A percentile compares a stretch with the other conserved stretches of the same genome.
Evolutionary conservation across 2,113 vertebrate genomes (phyloP).

Genomic region (Petrocephalus zakoni): DNA sequence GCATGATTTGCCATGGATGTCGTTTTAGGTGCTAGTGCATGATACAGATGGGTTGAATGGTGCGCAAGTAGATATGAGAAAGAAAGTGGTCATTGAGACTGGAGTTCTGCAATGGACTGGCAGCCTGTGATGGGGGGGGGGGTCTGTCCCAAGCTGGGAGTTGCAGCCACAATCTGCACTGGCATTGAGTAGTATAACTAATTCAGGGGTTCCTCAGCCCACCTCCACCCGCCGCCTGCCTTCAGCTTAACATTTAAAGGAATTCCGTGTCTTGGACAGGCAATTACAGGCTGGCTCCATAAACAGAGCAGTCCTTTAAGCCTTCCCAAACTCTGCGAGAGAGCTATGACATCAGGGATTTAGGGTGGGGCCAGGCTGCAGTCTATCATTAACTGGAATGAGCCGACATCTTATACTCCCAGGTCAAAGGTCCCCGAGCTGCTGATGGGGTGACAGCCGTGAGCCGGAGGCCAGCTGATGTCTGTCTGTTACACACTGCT

Average conservation of each 20-base stretch:
- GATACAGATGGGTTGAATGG: neutral
- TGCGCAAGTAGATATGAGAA: neutral
- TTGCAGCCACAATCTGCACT: constrained; percentile 55
- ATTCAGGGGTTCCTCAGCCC: constrained; percentile 53
- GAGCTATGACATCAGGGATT: constrained; percentile 45
- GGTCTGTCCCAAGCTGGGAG: constrained; percentile 57
- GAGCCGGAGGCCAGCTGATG: neutral
- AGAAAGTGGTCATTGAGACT: neutral
- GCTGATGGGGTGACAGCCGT: neutral
- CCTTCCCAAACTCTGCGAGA: constrained; percentile 28
- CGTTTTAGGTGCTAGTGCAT: neutral
- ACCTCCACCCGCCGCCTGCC: constrained; percentile 25
- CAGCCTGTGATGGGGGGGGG: constrained; percentile 47
- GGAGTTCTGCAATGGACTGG: constrained; percentile 21
- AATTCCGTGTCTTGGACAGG: constrained; percentile 53
- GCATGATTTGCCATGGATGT: neutral
- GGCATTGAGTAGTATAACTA: constrained; percentile 18
- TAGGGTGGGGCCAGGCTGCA: constrained; percentile 32
- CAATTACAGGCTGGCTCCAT: constrained; percentile 50
- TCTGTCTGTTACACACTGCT: neutral
- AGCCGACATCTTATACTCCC: neutral
- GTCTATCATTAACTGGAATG: neutral
- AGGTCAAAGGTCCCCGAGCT: neutral
- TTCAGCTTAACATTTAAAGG: constrained; percentile 25
- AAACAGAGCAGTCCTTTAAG: constrained; percentile 37